Evolutionary conservation across 1,140 invertebrate genomes (phyloP).

Genomic region (Aphidius ervi): DNA sequence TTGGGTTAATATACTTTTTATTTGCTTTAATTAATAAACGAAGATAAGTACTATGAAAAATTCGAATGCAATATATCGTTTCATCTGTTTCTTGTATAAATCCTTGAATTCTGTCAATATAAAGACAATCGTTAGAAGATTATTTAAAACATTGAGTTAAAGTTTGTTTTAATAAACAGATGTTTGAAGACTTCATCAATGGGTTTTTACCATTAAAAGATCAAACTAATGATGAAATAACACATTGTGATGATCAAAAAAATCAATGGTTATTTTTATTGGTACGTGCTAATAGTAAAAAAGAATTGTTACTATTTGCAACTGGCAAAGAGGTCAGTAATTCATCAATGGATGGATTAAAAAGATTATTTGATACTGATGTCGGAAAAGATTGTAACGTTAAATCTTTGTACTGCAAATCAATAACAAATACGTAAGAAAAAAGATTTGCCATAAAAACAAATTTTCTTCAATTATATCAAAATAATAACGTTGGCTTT

Average conservation of each 20-base stretch:
- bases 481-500: neutral
- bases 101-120: neutral
- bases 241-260: constrained; percentile 26
- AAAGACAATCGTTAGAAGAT: neutral
- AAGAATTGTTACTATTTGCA: constrained; percentile 49
- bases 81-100: neutral
- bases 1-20: too few relatives aligned
- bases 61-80: too few relatives aligned
- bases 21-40: too few relatives aligned
- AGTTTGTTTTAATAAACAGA: constrained; percentile 23
- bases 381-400: constrained; percentile 47
- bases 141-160: constrained; percentile 14
- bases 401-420: constrained; percentile 50
- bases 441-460: constrained; percentile 9
- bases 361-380: constrained; percentile 40
- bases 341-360: constrained; percentile 42
- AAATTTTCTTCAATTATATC: constrained; percentile 5
- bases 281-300: constrained; percentile 45
- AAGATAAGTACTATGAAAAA: too few relatives aligned
- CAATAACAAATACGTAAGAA: constrained; percentile 41
- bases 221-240: constrained; percentile 18
- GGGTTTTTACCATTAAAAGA: constrained; percentile 22
- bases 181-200: constrained; percentile 44
- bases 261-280: constrained; percentile 43
- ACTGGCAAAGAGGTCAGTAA: constrained; percentile 45